Evolutionary conservation across 2,797 vertebrate genomes (phyloP), one percentile per base, ranked within the genome.

Genomic region (Sarcophilus harrisii): DNA sequence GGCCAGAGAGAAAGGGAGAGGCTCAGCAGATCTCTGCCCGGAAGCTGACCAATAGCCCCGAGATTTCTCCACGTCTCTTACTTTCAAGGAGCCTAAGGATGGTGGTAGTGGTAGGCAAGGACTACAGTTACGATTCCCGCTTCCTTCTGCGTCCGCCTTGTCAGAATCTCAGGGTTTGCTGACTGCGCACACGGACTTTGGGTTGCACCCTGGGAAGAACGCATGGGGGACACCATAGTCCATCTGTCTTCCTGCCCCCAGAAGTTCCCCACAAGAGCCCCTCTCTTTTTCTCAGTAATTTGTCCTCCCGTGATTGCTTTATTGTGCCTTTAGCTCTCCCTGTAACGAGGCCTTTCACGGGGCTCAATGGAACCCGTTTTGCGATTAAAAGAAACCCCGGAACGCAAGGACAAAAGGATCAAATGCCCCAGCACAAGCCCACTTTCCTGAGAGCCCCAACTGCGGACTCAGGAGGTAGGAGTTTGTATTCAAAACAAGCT

Each of bases 21-120:
- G 98, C 98, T 97, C 97, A 98, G 97, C 93, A 97, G 92, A 99
- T 99, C 99, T 97, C 98, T 98, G 98, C 99, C 99, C 98, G 97
- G 97, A 98, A 24, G 60, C 27, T 13, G 58, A 60, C 55, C n/a
- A 11, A 3, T 18, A 58, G 29, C 58, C 58, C 52, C 57, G 1
- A 21, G 52, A 93, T 92, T 93, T 62, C 92, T 60, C 8, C 16
- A 13, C 21, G 38, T 57, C 92, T 55, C 91, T 90, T 90, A 66
- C 1, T 12, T 24, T 57, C 24, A 29, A 49, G 18, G 28, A 24
- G 11, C 28, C 6, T 38, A 38, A 91, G 32, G 18, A 32, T 27
- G 55, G 24, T 57, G 91, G 38, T n/a, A 57, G 38, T 5, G 18
- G 32, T 38, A 58, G 57, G 55, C 16, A 38, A 45, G 27, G 73